Percentiles rank a stretch among this genome's conserved stretches.
Evolutionary conservation across 2,113 vertebrate species (phyloP).

Genomic region (Siniperca chuatsi): DNA sequence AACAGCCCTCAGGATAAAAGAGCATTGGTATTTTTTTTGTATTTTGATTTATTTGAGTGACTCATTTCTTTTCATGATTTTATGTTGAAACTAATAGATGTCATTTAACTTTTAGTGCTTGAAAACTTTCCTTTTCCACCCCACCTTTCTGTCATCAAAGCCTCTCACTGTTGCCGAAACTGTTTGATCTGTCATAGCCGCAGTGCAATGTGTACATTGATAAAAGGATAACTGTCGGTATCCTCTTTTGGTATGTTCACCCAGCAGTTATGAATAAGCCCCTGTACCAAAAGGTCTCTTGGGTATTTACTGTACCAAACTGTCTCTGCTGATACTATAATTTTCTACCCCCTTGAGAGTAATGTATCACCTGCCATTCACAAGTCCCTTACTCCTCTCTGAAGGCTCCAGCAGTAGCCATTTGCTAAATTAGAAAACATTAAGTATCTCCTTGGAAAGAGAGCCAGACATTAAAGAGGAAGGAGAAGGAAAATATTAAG

Average conservation of each 20-base stretch:
- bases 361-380: constrained; percentile 62
- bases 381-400: constrained; percentile 30
- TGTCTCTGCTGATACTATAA: constrained; percentile 24
- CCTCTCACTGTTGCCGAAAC: background rate
- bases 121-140: background rate
- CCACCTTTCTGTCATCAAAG: constrained; percentile 12
- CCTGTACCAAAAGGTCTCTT: background rate
- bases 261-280: constrained; percentile 3
- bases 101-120: background rate
- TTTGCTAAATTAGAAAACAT: constrained; percentile 77
- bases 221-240: constrained; percentile 17
- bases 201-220: background rate
- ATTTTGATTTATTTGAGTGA: background rate
- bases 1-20: background rate
- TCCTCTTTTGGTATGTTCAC: constrained; percentile 7
- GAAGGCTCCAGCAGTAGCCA: constrained; percentile 50
- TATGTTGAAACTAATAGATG: background rate
- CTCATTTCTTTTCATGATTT: constrained; percentile 3
- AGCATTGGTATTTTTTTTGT: background rate
- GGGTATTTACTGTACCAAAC: constrained; percentile 48
- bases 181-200: constrained; percentile 30
- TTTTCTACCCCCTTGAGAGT: constrained; percentile 33
- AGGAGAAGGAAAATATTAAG: constrained; percentile 61
- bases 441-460: constrained; percentile 70
- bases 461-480: constrained; percentile 53